These are phyloP conservation scores for Centroberyx gerrardi DNA, from an alignment of 2,797 vertebrate species.

Conservation along the genomic window DNA sequence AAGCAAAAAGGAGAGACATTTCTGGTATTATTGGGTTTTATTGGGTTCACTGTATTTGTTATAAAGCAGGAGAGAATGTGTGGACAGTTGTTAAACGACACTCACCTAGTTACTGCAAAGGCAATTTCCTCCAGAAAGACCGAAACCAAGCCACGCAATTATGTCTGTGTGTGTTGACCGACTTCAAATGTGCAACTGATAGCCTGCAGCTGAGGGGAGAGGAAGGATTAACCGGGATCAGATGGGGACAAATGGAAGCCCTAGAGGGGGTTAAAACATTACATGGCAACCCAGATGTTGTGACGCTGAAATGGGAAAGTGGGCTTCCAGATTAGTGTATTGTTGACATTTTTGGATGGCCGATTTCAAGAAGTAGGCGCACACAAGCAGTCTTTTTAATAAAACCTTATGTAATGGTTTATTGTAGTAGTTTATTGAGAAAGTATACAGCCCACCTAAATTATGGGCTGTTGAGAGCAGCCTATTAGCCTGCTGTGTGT, in stretches of 20 bases:
- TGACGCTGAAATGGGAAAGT: background rate
- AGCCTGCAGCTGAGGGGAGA: background rate
- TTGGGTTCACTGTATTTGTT: constrained; percentile 2
- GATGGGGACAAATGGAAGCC: background rate
- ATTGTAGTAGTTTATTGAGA: background rate
- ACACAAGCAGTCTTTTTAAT: background rate
- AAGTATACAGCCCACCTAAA: background rate
- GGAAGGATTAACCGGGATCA: constrained; percentile 29
- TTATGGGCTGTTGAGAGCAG: background rate
- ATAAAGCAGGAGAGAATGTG: background rate
- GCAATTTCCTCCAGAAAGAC: background rate
- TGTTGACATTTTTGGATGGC: constrained; percentile 5
- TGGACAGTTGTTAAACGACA: background rate
- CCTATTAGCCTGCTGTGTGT: constrained; percentile 5
- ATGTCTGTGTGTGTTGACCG: background rate
- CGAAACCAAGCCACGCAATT: background rate
- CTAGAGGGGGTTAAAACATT: constrained; percentile 48
- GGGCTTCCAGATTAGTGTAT: background rate
- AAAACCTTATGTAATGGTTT: background rate
- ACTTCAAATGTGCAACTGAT: constrained; percentile 7
- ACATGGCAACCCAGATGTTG: constrained; percentile 32
- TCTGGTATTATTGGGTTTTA: constrained; percentile 6
- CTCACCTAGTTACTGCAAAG: background rate
- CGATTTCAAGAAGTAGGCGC: background rate
- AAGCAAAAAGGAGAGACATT: background rate